phyloP scores from a whole-genome alignment of 1,140 invertebrate genomes.

The Drosophila saltans region DNA sequence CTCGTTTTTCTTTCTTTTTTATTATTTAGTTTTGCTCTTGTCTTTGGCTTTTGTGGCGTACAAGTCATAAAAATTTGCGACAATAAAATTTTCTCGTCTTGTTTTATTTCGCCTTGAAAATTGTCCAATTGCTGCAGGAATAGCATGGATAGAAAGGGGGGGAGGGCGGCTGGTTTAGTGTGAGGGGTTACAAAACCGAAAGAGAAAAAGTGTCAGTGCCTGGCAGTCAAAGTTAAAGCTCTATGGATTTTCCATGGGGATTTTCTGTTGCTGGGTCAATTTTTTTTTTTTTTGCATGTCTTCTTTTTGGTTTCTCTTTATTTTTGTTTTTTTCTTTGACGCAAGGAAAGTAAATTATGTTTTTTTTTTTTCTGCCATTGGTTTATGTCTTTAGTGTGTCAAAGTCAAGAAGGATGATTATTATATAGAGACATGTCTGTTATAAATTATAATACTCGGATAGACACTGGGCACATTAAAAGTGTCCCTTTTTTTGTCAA shows the following conservation, averaged over 20 bases:
- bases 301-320: background rate
- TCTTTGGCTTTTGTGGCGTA: conserved; percentile 23
- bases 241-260: conserved; percentile 10
- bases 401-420: conserved; percentile 37
- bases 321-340: background rate
- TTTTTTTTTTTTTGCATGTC: background rate
- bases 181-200: background rate
- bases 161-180: background rate
- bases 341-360: background rate
- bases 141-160: background rate
- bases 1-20: background rate
- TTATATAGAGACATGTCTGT: conserved; percentile 6
- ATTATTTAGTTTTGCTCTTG: conserved; percentile 52
- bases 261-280: conserved; percentile 15
- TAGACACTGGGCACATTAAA: background rate
- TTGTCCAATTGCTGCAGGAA: conserved; percentile 13
- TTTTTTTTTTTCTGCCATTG: background rate
- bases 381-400: conserved; percentile 26
- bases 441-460: conserved; percentile 3
- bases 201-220: conserved; percentile 9
- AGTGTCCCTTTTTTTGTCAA: no score
- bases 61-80: conserved; percentile 62
- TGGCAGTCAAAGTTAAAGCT: conserved; percentile 19
- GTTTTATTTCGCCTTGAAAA: conserved; percentile 44
- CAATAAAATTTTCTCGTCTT: conserved; percentile 68